A percentile compares a stretch with the other conserved stretches of the same genome.
phyloP scores from a whole-genome alignment of 2,797 vertebrate species.

The Enteromius radiatus region DNA sequence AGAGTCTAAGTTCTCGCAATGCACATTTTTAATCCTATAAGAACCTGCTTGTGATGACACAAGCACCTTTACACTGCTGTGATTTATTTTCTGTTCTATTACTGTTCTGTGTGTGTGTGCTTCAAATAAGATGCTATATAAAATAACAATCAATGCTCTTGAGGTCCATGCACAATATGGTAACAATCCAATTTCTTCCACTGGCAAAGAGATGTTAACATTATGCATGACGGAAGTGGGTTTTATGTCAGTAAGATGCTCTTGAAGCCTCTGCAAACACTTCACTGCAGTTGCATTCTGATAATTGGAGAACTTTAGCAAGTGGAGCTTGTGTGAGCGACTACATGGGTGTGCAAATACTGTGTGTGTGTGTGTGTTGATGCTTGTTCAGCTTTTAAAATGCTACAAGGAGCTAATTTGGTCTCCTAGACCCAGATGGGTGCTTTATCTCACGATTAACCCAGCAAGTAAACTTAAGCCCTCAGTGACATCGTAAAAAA shows the following conservation, averaged over 20 bases:
- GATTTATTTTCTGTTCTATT: not conserved
- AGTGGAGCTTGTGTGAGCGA: not conserved
- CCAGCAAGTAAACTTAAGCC: slow-evolving; percentile 13
- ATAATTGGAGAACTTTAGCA: slow-evolving; percentile 17
- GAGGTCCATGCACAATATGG: not conserved
- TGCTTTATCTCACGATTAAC: slow-evolving; percentile 5
- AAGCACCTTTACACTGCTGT: not conserved
- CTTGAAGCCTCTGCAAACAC: not conserved
- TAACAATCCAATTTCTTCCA: not conserved
- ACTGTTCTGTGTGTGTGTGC: not conserved
- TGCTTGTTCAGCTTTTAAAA: slow-evolving; percentile 33
- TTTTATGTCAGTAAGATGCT: not conserved
- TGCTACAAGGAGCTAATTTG: not conserved
- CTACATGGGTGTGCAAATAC: not conserved
- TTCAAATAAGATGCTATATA: not conserved
- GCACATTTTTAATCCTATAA: not conserved
- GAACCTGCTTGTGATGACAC: not conserved
- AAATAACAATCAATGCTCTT: not conserved
- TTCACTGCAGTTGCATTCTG: not conserved
- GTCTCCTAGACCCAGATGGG: not conserved
- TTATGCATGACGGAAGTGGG: not conserved
- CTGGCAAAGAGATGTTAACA: not conserved
- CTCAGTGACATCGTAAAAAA: slow-evolving; percentile 22
- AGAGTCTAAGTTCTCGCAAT: not conserved
- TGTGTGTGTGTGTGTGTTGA: not conserved